Evolutionary conservation across 2,888 invertebrate species (phyloP), one percentile per base, ranked within the genome.

Genomic region (Dryococelus australis): DNA sequence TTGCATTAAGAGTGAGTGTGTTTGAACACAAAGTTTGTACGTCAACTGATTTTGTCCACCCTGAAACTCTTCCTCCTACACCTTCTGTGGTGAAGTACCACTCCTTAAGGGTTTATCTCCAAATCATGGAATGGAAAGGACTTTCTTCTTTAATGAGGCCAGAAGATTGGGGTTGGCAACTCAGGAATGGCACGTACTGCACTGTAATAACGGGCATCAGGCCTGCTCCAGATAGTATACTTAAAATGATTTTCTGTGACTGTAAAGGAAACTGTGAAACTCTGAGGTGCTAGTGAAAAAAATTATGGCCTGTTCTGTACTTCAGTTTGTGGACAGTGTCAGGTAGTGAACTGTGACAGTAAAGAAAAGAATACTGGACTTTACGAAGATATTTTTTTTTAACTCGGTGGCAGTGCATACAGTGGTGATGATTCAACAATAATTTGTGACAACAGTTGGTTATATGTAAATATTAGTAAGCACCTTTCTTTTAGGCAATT

Each of bases 1-100:
- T 65, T 16, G 10, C 65, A 65, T 65, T 65, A 65, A 9, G 65
- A 65, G 65, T 65, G 65, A 65, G 65, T 12, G 65, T 16, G 65
- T 65, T 65, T 65, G 20, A 65, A 65, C 24, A 20, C 20, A 65
- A 65, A 65, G 65, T 65, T 65, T 65, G 65, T 65, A 65, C 65
- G 16, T 65, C 65, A 65, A 65, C 65, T 65, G 65, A 65, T 65
- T 65, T 65, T 65, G 65, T 65, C 65, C 65, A 20, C 20, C 65
- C 65, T 20, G 65, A 65, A 65, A 65, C 65, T 65, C 65, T 65
- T 65, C 65, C 65, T 20, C 65, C 65, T 65, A 65, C 65, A 65
- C 47, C 47, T 47, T 47, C 47, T 47, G 47, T 12, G 12, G 12
- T 47, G 47, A 47, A 47, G 47, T 47, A 47, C 47, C 47, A 47